Evolutionary conservation across 2,113 vertebrate genomes (phyloP).

Genomic region (Corythoichthys intestinalis): DNA sequence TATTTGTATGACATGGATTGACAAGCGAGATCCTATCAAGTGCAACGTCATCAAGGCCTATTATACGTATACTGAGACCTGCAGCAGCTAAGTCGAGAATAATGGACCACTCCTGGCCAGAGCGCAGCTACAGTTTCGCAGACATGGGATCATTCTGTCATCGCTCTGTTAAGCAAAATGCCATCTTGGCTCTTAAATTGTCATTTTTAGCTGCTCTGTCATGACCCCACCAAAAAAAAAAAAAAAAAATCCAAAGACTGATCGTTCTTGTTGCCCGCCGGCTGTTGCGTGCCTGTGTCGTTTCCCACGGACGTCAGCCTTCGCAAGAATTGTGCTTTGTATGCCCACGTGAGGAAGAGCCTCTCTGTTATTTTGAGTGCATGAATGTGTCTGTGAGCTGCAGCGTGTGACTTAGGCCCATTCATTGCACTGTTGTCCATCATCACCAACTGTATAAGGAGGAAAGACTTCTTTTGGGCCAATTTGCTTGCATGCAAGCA

Average conservation of each 20-base stretch:
- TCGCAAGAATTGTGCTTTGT: conserved; percentile 63
- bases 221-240: conserved; percentile 38
- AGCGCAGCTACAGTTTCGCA: conserved; percentile 63
- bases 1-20: conserved; percentile 68
- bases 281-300: conserved; percentile 39
- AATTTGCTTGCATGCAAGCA: conserved; percentile 45
- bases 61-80: conserved; percentile 62
- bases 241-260: conserved; percentile 55
- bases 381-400: conserved; percentile 58
- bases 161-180: conserved; percentile 71
- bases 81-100: conserved; percentile 64
- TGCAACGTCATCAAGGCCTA: conserved; percentile 57
- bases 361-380: conserved; percentile 54
- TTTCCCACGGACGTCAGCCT: conserved; percentile 67
- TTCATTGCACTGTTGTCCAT: conserved; percentile 60
- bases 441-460: conserved; percentile 60
- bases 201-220: conserved; percentile 68
- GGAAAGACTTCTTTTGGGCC: conserved; percentile 52
- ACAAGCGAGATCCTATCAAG: conserved; percentile 67
- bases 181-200: conserved; percentile 69
- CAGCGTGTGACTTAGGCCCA: conserved; percentile 35
- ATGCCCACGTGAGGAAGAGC: conserved; percentile 48
- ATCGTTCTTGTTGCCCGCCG: conserved; percentile 53
- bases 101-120: conserved; percentile 59
- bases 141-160: conserved; percentile 70